phyloP scores from a whole-genome alignment of 2,797 vertebrate genomes.

The Smutsia gigantea region DNA sequence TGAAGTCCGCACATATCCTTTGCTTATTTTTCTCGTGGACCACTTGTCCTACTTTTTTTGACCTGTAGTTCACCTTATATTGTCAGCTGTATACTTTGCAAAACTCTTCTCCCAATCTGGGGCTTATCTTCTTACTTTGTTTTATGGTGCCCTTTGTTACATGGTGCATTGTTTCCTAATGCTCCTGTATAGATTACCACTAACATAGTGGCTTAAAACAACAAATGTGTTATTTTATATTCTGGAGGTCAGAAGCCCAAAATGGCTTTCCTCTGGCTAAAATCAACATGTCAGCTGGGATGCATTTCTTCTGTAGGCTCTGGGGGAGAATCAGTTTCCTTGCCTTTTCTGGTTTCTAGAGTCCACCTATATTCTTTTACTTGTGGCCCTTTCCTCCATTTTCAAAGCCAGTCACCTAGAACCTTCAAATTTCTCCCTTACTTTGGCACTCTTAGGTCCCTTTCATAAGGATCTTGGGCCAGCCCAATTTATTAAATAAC shows the following conservation, averaged over 20 bases:
- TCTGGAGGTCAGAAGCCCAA: background rate
- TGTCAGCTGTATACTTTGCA: background rate
- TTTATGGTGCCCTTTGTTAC: background rate
- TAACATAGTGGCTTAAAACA: background rate
- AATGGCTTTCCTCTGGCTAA: background rate
- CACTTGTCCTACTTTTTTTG: background rate
- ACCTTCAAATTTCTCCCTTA: background rate
- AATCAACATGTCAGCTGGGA: background rate
- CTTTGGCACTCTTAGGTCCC: background rate
- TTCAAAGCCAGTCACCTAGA: background rate
- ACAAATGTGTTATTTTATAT: background rate
- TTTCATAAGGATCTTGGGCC: background rate
- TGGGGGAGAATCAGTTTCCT: background rate
- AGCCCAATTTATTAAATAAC: background rate
- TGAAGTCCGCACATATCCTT: background rate
- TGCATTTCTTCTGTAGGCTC: background rate
- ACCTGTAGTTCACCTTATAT: background rate
- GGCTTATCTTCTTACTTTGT: background rate
- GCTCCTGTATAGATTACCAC: background rate
- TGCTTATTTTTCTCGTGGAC: background rate
- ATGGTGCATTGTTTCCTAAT: background rate
- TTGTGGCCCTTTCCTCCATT: background rate
- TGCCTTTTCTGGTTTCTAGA: background rate
- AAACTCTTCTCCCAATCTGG: background rate
- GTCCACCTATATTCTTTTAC: background rate